Conservation (phyloP, 2,888 invertebrate genomes). For the Micropterix aruncella region DNA sequence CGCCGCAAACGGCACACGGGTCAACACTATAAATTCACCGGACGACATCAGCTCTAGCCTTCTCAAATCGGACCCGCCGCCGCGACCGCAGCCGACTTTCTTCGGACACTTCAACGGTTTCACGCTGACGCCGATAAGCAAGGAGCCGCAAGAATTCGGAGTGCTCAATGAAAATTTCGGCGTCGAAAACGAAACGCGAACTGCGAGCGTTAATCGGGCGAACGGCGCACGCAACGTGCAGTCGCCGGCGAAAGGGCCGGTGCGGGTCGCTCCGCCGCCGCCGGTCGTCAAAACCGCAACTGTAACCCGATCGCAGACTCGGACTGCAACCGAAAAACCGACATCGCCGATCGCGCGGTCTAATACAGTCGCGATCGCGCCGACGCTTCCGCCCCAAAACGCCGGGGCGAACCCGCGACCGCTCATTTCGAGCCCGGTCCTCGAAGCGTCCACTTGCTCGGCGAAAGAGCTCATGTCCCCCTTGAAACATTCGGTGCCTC, state of each 20-base stretch:
- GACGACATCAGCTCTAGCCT: conserved; percentile 62
- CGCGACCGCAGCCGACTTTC: conserved; percentile 39
- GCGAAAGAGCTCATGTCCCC: conserved; percentile 59
- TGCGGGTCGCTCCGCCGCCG: conserved; percentile 47
- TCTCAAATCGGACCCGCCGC: conserved; percentile 37
- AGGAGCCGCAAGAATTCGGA: conserved; percentile 17
- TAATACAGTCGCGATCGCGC: conserved; percentile 27
- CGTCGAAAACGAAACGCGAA: conserved; percentile 8
- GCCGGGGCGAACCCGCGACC: conserved; percentile 50
- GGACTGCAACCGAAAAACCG: conserved; percentile 25
- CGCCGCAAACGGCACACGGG: conserved; percentile 18
- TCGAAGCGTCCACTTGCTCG: conserved; percentile 70
- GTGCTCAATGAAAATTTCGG: conserved; percentile 9
- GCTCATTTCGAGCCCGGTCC: conserved; percentile 66
- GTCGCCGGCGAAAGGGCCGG: conserved; percentile 27
- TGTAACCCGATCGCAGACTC: conserved; percentile 15
- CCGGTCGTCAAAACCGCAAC: conserved; percentile 37
- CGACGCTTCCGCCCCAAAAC: conserved; percentile 50
- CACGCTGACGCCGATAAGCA: conserved; percentile 52
- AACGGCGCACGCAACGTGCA: conserved; percentile 6
- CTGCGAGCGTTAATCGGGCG: conserved; percentile 5
- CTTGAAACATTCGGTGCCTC: conserved; percentile 37
- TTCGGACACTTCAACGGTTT: conserved; percentile 84
- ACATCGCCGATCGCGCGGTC: conserved; percentile 23
- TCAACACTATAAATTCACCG: conserved; percentile 42